A percentile compares a stretch with the other conserved stretches of the same genome.
Conservation (phyloP, 2,113 vertebrate genomes). For the Tragelaphus strepsiceros region DNA sequence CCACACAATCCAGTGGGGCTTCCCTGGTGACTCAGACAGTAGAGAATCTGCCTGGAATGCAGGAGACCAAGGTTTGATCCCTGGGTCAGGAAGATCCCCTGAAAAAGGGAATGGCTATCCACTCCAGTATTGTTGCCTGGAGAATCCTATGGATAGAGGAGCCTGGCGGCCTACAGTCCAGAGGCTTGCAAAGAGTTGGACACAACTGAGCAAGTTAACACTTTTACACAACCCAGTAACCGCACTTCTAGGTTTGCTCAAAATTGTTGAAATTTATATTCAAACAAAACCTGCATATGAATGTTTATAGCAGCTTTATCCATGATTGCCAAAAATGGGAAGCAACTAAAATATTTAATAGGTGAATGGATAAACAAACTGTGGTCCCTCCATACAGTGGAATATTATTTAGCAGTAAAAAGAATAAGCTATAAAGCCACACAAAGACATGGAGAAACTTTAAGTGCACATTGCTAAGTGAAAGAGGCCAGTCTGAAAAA, state of each 20-base stretch:
- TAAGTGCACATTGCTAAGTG: not conserved
- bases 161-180: not conserved
- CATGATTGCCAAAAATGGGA: not conserved
- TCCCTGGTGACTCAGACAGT: not conserved
- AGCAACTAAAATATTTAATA: constrained; percentile 22
- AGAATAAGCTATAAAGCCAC: not conserved
- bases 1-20: not conserved
- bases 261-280: not conserved
- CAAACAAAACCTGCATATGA: not conserved
- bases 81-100: not conserved
- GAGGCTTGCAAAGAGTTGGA: not conserved
- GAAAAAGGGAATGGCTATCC: not conserved
- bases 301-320: not conserved
- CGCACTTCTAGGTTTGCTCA: not conserved
- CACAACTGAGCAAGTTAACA: not conserved
- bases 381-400: not conserved
- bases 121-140: not conserved
- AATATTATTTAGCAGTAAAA: constrained; percentile 23
- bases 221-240: not conserved
- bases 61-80: not conserved
- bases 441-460: not conserved
- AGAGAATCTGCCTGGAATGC: not conserved
- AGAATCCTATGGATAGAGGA: not conserved
- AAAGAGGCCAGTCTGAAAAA: constrained; percentile 9
- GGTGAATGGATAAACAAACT: not conserved